A percentile compares a stretch with the other conserved stretches of the same genome.
Conservation (phyloP, 2,888 invertebrate genomes). For the Empis stercorea region DNA sequence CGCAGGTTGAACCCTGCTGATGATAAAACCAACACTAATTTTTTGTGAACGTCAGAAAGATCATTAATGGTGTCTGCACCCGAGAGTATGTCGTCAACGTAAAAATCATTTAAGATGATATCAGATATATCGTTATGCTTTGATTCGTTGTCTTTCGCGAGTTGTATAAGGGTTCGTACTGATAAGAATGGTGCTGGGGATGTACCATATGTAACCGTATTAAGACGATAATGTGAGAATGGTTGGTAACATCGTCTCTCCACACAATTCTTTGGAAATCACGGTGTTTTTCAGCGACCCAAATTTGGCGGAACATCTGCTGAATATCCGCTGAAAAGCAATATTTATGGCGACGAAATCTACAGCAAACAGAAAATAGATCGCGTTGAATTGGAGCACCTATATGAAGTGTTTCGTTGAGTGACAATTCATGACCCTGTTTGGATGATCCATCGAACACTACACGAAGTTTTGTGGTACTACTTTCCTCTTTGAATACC, state of each 20-base stretch:
- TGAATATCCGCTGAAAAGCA: too few relatives aligned
- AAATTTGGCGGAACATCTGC: too few relatives aligned
- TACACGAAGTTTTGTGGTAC: constrained; percentile 9
- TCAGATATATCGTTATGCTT: constrained; percentile 8
- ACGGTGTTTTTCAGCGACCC: too few relatives aligned
- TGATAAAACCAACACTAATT: too few relatives aligned
- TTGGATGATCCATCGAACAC: too few relatives aligned
- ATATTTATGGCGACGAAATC: too few relatives aligned
- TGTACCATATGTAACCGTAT: constrained; percentile 12
- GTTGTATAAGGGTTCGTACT: constrained; percentile 11
- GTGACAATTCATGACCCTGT: too few relatives aligned
- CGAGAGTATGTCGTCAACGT: constrained; percentile 12
- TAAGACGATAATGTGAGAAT: constrained; percentile 10
- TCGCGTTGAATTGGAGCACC: too few relatives aligned
- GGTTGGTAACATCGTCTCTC: too few relatives aligned
- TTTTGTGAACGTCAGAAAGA: not conserved
- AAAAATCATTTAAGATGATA: constrained; percentile 11
- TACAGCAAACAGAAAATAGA: too few relatives aligned
- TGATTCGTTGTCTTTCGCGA: constrained; percentile 5
- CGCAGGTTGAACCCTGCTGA: not conserved
- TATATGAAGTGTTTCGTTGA: too few relatives aligned
- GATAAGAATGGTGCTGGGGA: constrained; percentile 11
- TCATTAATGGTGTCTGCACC: constrained; percentile 5
- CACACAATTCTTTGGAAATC: too few relatives aligned
- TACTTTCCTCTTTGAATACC: constrained; percentile 11